Conservation (phyloP, 2,797 vertebrate genomes). For the Halcyon leucocephala region DNA sequence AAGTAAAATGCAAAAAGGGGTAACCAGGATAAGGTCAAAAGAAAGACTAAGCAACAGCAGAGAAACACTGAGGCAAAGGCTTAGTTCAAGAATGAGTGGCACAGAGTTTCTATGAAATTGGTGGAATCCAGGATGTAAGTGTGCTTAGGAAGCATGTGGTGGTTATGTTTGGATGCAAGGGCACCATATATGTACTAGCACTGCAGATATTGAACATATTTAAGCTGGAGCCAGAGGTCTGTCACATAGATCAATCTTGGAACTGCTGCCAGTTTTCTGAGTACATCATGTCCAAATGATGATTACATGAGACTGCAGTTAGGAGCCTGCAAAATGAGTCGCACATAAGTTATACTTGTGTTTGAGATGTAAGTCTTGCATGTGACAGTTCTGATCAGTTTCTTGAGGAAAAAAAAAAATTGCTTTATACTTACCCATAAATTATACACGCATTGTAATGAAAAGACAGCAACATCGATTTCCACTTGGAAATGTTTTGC, state of each 20-base stretch:
- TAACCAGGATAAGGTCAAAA: neutral
- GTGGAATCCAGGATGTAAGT: neutral
- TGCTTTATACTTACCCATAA: neutral
- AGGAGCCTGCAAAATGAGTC: neutral
- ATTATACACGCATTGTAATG: neutral
- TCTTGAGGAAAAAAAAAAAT: neutral
- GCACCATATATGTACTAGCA: neutral
- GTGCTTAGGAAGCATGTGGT: neutral
- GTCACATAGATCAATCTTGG: neutral
- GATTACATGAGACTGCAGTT: neutral
- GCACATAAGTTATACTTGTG: neutral
- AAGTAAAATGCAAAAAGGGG: neutral
- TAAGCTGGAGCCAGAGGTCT: slow-evolving; percentile 22
- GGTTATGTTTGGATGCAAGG: neutral
- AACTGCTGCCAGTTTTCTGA: slow-evolving; percentile 8
- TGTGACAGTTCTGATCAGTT: neutral
- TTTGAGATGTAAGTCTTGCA: neutral
- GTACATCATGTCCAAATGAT: neutral
- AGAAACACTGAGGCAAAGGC: neutral
- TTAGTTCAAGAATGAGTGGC: neutral
- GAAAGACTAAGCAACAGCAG: neutral
- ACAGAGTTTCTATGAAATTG: neutral
- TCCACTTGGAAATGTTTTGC: neutral
- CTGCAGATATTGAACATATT: neutral
- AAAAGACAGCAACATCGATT: neutral